phyloP scores from a whole-genome alignment of 2,797 vertebrate species.

The Brotula barbata region DNA sequence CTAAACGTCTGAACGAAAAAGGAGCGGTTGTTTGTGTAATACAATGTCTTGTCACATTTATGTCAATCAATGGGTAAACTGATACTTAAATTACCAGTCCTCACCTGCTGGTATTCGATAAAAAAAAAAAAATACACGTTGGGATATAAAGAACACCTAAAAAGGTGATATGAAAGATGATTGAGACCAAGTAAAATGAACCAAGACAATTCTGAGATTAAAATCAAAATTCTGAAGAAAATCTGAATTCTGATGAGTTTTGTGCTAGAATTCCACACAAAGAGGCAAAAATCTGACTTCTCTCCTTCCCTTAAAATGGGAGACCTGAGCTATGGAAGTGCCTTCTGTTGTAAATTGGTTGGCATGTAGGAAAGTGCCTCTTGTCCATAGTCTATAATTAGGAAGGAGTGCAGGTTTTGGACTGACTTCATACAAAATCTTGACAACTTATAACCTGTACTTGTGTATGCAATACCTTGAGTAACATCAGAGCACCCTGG shows the following conservation, averaged over 20 bases:
- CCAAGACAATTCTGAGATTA: too few relatives aligned
- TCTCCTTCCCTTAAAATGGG: background rate
- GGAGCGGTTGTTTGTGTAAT: background rate
- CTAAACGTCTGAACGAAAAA: background rate
- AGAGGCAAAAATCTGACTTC: too few relatives aligned
- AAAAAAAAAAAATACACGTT: background rate
- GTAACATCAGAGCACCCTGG: slow-evolving; percentile 16
- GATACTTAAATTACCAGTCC: background rate
- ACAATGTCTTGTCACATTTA: background rate
- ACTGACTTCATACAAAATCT: slow-evolving; percentile 57
- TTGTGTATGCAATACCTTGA: slow-evolving; percentile 26
- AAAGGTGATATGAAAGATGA: too few relatives aligned
- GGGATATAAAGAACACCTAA: slow-evolving; percentile 1
- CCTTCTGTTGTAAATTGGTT: slow-evolving; percentile 44
- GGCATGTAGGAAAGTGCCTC: slow-evolving; percentile 56
- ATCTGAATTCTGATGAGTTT: too few relatives aligned
- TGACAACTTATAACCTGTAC: slow-evolving; percentile 37
- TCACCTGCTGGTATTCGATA: background rate
- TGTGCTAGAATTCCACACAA: too few relatives aligned
- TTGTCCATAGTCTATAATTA: slow-evolving; percentile 60
- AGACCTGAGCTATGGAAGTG: slow-evolving; percentile 1
- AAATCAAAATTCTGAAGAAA: too few relatives aligned
- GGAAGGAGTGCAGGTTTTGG: slow-evolving; percentile 47
- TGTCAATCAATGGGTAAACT: background rate
- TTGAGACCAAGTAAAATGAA: too few relatives aligned